Evolutionary conservation across 2,797 vertebrate genomes (phyloP).

Genomic region (Danio choprae): DNA sequence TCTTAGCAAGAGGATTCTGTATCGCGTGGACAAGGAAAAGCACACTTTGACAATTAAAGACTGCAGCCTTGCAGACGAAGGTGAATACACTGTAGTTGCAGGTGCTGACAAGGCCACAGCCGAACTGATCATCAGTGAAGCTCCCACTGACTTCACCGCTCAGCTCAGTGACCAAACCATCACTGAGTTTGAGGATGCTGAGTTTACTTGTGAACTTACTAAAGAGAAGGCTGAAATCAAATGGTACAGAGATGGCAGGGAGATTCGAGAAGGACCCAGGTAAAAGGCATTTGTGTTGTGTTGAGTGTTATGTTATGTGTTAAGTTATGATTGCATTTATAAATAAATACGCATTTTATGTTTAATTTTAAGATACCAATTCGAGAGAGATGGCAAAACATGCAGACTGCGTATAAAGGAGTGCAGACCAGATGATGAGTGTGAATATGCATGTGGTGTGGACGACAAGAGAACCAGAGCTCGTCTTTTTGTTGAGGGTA

Average conservation of each 20-base stretch:
- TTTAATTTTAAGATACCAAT: constrained; percentile 80
- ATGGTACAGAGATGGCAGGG: constrained; percentile 95
- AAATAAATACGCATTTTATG: neutral
- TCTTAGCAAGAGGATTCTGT: constrained; percentile 85
- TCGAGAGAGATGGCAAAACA: constrained; percentile 90
- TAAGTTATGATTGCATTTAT: too few species aligned
- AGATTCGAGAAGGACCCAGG: constrained; percentile 96
- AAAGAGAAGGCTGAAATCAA: constrained; percentile 94
- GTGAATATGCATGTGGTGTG: constrained; percentile 97
- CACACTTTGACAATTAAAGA: constrained; percentile 94
- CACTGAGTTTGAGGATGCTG: constrained; percentile 92
- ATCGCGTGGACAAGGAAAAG: constrained; percentile 92
- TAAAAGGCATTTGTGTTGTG: constrained; percentile 65
- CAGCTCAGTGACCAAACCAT: constrained; percentile 95
- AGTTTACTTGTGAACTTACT: constrained; percentile 92
- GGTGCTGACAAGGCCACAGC: constrained; percentile 89
- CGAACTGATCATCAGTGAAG: constrained; percentile 95
- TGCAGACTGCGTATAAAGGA: constrained; percentile 92
- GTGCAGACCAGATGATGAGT: constrained; percentile 94
- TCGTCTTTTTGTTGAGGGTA: constrained; percentile 96
- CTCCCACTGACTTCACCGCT: constrained; percentile 89
- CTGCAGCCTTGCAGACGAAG: constrained; percentile 91
- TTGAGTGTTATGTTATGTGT: neutral
- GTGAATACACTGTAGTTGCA: constrained; percentile 90
- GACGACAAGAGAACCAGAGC: constrained; percentile 93